Conservation (phyloP, 2,797 vertebrate species). For the Parotocinclus haroldoi region DNA sequence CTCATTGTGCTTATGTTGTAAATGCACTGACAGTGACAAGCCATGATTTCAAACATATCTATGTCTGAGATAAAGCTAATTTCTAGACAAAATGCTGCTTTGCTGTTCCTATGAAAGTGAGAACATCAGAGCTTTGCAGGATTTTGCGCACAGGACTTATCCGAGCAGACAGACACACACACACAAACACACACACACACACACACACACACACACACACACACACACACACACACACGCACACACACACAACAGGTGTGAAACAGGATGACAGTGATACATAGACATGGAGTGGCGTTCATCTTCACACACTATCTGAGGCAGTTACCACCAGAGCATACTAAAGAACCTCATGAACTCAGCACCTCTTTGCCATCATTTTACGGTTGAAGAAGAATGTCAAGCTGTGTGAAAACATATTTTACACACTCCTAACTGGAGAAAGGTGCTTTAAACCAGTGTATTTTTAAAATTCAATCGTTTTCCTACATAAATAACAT, state of each 20-base stretch:
- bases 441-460: too few species aligned
- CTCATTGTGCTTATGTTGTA: slow-evolving; percentile 24
- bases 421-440: too few species aligned
- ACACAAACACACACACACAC: too few species aligned
- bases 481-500: too few species aligned
- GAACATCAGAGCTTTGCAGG: slow-evolving; percentile 8
- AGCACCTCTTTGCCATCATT: too few species aligned
- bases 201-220: background rate
- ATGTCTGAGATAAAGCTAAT: background rate
- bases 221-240: background rate
- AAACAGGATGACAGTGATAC: slow-evolving; percentile 41
- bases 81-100: slow-evolving; percentile 7
- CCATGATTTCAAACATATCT: slow-evolving; percentile 22
- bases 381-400: too few species aligned
- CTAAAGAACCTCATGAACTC: slow-evolving; percentile 49
- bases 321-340: slow-evolving; percentile 46
- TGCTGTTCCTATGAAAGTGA: background rate
- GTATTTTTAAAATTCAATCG: too few species aligned
- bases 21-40: slow-evolving; percentile 5
- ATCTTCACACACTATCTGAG: slow-evolving; percentile 46
- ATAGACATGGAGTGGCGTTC: slow-evolving; percentile 36
- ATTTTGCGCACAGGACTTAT: too few species aligned
- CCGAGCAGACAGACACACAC: too few species aligned
- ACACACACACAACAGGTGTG: background rate
- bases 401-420: too few species aligned